These are phyloP conservation scores for Brachypteracias leptosomus DNA, from an alignment of 2,113 vertebrate species.

Conservation along the genomic window DNA sequence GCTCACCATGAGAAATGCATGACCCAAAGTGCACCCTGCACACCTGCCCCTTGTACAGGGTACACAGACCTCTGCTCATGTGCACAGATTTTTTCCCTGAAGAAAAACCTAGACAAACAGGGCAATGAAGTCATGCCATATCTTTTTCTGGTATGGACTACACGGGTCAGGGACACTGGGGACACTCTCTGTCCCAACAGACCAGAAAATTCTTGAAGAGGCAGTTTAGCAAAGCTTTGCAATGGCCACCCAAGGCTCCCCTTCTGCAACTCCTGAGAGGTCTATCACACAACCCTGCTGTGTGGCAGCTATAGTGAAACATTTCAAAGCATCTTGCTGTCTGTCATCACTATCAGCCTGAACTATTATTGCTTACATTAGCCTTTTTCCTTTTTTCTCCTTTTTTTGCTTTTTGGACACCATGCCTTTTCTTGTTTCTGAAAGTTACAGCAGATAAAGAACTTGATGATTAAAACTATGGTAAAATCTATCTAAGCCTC, in stretches of 20 bases:
- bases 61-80: background rate
- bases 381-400: background rate
- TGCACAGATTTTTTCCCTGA: background rate
- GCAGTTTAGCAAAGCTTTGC: background rate
- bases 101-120: background rate
- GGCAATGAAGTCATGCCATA: background rate
- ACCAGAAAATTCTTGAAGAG: background rate
- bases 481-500: background rate
- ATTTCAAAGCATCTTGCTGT: background rate
- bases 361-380: background rate
- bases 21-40: background rate
- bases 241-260: fast-evolving
- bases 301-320: background rate
- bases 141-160: background rate
- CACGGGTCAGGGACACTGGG: background rate
- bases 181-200: fast-evolving
- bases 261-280: background rate
- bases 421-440: background rate
- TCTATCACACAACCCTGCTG: background rate
- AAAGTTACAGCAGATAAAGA: background rate
- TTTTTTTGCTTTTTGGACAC: background rate
- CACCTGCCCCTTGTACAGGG: fast-evolving
- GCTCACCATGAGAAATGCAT: fast-evolving
- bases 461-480: background rate
- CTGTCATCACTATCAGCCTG: background rate